phyloP scores from a whole-genome alignment of 2,113 vertebrate genomes.

The Heterocephalus glaber region DNA sequence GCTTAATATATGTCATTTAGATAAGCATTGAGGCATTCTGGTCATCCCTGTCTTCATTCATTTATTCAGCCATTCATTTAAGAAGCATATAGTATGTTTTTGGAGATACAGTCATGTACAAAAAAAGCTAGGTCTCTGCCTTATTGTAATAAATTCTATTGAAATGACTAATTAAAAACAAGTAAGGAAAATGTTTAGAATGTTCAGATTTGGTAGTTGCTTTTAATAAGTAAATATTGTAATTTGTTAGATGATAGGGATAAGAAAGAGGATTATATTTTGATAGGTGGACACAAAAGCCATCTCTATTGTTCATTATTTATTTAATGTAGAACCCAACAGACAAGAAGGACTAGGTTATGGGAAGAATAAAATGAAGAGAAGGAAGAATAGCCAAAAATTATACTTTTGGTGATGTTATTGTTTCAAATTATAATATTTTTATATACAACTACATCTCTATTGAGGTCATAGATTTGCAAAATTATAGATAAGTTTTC shows the following conservation, averaged over 20 bases:
- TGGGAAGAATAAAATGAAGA: background rate
- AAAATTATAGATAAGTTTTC: background rate
- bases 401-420: background rate
- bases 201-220: background rate
- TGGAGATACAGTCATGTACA: background rate
- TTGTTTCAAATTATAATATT: background rate
- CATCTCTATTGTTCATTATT: background rate
- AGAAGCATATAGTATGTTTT: background rate
- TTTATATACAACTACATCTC: background rate
- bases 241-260: background rate
- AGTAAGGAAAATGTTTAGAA: background rate
- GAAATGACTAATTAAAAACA: conserved; percentile 1
- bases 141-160: background rate
- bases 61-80: background rate
- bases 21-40: background rate
- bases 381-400: background rate
- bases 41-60: background rate
- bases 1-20: background rate
- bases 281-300: background rate
- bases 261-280: background rate
- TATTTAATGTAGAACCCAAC: background rate
- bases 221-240: background rate
- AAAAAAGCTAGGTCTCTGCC: background rate
- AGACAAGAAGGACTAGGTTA: background rate
- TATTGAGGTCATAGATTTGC: background rate